Base-by-base conservation (phyloP, 1,140 invertebrate species). In the Diachasmimorpha longicaudata region DNA sequence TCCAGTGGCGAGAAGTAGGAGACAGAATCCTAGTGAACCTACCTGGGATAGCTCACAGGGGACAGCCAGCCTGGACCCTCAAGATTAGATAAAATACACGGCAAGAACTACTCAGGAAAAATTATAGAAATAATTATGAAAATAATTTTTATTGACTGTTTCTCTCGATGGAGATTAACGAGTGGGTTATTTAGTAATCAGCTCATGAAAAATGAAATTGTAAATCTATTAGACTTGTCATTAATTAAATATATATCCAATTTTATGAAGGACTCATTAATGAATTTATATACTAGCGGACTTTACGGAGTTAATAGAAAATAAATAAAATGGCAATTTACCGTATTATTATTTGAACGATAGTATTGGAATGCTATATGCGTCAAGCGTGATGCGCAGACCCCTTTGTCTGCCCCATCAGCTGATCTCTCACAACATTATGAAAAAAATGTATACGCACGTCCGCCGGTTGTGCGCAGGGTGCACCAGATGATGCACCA, bases 11-110 rank as follows among this genome's bases (percentile, higher is more conserved):
- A 39, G 25, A 79, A 72, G 23, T 2, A n/a, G 9, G 46, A 44
- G n/a, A 79, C 66, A 71, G 48, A 37, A 67, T 84, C 21, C 42
- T 48, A 6, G 78, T 88, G 36, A 16, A 31, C 31, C 79, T 89
- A 69, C 86, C 85, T 44, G 2, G 52, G 14, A 74, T 79, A 69
- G 77, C 69, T 48, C 78, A 87, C 13, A 81, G 72, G 78, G 86
- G 83, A 71, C 76, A 84, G 69, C 86, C 88, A 70, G 88, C 84
- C 58, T 89, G 88, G 88, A 83, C 82, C 9, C 13, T 89, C 6
- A 79, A 80, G 77, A 81, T 88, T 6, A 31, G 2, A 31, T 31
- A 6, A 31, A 31, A 31, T 31, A 31, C n/a, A n/a, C n/a, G n/a
- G n/a, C n/a, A n/a, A n/a, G n/a, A n/a, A n/a, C n/a, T n/a, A n/a